Base-by-base conservation (phyloP, 2,888 invertebrate species). In the Dioctria rufipes region DNA sequence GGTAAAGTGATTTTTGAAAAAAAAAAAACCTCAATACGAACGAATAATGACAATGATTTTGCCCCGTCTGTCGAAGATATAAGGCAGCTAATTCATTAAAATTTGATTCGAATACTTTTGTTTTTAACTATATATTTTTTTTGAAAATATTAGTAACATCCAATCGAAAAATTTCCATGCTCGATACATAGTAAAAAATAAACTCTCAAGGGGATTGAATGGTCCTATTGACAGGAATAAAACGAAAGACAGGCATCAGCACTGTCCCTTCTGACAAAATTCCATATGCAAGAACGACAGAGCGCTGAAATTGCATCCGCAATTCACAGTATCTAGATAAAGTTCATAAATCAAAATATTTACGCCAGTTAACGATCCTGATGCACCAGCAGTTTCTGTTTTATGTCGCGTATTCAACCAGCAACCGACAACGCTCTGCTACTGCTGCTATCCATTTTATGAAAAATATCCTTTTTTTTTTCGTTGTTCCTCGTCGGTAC, bases 271-370 rank as follows among this genome's bases (percentile, higher is more conserved):
- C 49, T 67, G 67, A 67, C 67, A 67, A 67, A 67, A 46, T 43
- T 65, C 37, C 54, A 51, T 39, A 51, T 71, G 54, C 49, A 51
- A 13, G 9, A 37, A 11, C 11, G 37, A 11, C 39, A 54, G 54
- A 40, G 40, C 51, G 58, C 73, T 58, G 25, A 42, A 73, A 60
- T 73, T 73, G 73, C 60, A 73, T 60, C 60, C 73, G 73, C 73
- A 73, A 40, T 73, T 73, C 60, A 58, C 42, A 13, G n/a, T 54
- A 73, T 73, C 73, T 40, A 25, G 73, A 73, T 73, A 73, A 73
- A 60, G 42, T 73, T 60, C 40, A 73, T 73, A 73, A 73, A 73
- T 73, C 73, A 73, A 58, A 60, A 60, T 58, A 73, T 73, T 69
- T 69, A 51, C 69, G 58, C 42, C 73, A 73, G 73, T 73, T 73